A percentile compares a stretch with the other conserved stretches of the same genome.
These are phyloP conservation scores for Gonatopus flavifemur DNA, from an alignment of 1,140 invertebrate species.

Conservation along the genomic window DNA sequence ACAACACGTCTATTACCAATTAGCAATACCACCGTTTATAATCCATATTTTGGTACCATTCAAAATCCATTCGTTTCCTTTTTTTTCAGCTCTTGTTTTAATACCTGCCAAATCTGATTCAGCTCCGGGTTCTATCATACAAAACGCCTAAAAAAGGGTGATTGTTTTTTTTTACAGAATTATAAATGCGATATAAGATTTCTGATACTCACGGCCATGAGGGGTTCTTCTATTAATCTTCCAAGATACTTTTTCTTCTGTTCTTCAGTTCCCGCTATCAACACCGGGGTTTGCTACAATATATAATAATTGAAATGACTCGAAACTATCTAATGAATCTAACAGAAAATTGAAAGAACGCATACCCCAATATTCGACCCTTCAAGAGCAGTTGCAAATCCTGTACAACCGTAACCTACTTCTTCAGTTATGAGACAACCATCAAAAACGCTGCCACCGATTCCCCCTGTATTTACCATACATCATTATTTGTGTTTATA, in stretches of 20 bases:
- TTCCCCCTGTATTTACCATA: constrained; percentile 66
- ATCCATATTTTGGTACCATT: constrained; percentile 99
- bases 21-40: constrained; percentile 94
- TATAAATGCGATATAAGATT: too few species aligned
- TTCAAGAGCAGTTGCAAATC: constrained; percentile 89
- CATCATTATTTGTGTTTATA: too few species aligned
- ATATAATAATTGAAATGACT: constrained; percentile 31
- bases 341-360: constrained; percentile 24
- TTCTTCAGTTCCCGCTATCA: constrained; percentile 80
- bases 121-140: constrained; percentile 91
- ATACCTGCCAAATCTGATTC: constrained; percentile 91
- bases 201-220: constrained; percentile 88
- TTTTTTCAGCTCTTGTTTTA: constrained; percentile 90
- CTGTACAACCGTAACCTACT: constrained; percentile 92
- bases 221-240: constrained; percentile 79
- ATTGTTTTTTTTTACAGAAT: too few species aligned
- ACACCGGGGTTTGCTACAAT: constrained; percentile 82
- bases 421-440: constrained; percentile 87
- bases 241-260: constrained; percentile 94
- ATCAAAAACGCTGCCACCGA: constrained; percentile 79
- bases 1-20: constrained; percentile 75
- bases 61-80: constrained; percentile 91
- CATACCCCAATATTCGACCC: constrained; percentile 87
- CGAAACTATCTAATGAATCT: constrained; percentile 6
- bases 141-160: constrained; percentile 69